phyloP scores from a whole-genome alignment of 2,888 invertebrate species.

The Cyaniris semiargus region DNA sequence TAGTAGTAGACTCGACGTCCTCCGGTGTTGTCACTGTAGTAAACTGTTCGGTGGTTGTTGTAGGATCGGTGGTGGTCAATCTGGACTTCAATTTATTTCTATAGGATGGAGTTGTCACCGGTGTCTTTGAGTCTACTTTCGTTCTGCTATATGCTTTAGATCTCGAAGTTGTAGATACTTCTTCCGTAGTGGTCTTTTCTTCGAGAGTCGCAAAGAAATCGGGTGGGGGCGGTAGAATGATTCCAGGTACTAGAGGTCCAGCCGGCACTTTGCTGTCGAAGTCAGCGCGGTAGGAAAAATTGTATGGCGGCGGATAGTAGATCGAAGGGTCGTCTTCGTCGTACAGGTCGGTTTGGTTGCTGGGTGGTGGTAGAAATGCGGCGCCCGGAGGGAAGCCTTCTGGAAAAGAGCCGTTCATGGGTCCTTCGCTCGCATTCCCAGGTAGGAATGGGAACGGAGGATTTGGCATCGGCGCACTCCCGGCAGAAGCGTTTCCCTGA shows the following conservation, averaged over 20 bases:
- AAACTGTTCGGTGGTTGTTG: constrained; percentile 65
- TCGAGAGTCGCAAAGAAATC: constrained; percentile 90
- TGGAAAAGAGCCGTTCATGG: constrained; percentile 81
- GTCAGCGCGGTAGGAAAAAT: constrained; percentile 89
- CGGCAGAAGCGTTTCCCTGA: constrained; percentile 84
- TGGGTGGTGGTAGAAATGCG: constrained; percentile 84
- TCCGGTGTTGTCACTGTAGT: constrained; percentile 66
- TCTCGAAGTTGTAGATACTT: constrained; percentile 55
- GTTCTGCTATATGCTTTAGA: constrained; percentile 56
- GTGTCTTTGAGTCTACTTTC: constrained; percentile 60
- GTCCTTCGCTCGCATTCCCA: constrained; percentile 80
- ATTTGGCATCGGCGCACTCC: constrained; percentile 83
- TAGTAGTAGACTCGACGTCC: constrained; percentile 66
- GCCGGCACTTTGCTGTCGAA: constrained; percentile 89
- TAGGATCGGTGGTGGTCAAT: constrained; percentile 63
- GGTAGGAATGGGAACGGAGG: constrained; percentile 83
- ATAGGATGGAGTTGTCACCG: constrained; percentile 57
- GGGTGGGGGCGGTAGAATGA: constrained; percentile 92
- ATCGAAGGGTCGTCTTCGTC: constrained; percentile 95
- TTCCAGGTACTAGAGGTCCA: constrained; percentile 93
- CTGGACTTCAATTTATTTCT: constrained; percentile 68
- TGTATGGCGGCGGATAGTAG: constrained; percentile 95
- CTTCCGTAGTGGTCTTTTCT: constrained; percentile 64
- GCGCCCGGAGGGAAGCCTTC: constrained; percentile 79
- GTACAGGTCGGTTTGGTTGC: constrained; percentile 87